Base-by-base conservation (phyloP, 1,140 invertebrate species). In the Heliothis virescens region DNA sequence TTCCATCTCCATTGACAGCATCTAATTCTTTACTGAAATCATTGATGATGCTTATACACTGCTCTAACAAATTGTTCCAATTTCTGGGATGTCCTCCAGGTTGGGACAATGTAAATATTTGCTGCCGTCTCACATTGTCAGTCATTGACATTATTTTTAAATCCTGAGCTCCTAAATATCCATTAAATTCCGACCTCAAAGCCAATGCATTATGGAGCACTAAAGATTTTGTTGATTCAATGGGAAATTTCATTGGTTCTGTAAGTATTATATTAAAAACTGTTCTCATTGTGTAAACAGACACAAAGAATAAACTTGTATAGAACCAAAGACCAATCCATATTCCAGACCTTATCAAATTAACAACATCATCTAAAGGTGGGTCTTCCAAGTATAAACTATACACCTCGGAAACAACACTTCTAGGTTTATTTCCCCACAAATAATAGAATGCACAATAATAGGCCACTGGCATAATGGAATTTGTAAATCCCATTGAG, bases 21-120 rank as follows among this genome's bases (percentile, higher is more conserved):
- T 95, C 96, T 1, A 98, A 86, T 57, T 96, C 95, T 2, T 95
- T 94, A 0, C 95, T 95, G 86, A 97, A 98, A 63, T 95, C 94
- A 74, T 95, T 96, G 1, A 97, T 94, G 0, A 96, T 89, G 48
- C 86, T 88, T 3, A 97, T 84, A 87, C 96, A 96, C 83, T 95
- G 95, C 82, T 96, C 95, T 12, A 96, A 92, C 4, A 98, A 87
- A 74, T 95, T 95, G 83, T 97, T 97, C 97, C 97, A 98, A 82
- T 97, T 97, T 80, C 97, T 96, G 1, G 97, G 97, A 91, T 97
- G 97, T 65, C 97, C 96, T 29, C 97, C 97, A 63, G 97, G 97
- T 86, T 97, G 96, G 71, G 97, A 98, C 0, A 98, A 89, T 13
- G 95, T 95, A 86, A 97, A 98, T 21, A 98, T 93, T 71, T 96